phyloP scores from a whole-genome alignment of 2,797 vertebrate species.

The Cercopithecus neglectus region DNA sequence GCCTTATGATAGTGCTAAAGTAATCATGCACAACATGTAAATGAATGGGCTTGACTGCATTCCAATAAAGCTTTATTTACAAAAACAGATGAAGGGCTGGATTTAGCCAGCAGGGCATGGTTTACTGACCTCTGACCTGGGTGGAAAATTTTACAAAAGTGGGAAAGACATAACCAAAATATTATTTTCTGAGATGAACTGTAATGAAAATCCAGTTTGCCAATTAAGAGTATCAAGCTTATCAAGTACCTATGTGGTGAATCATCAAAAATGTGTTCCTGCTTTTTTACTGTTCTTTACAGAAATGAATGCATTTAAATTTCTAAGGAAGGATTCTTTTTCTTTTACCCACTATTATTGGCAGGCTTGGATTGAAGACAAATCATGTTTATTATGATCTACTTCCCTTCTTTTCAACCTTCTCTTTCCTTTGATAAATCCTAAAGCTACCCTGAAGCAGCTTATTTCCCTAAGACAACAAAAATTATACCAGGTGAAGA shows the following conservation, averaged over 20 bases:
- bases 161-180: neutral
- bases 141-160: neutral
- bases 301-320: constrained; percentile 27
- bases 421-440: constrained; percentile 19
- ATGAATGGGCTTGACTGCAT: neutral
- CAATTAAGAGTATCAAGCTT: constrained; percentile 1
- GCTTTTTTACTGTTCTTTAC: neutral
- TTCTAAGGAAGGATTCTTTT: neutral
- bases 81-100: neutral
- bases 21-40: neutral
- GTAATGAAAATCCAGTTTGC: constrained; percentile 27
- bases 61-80: neutral
- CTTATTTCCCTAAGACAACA: neutral
- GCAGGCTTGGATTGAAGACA: neutral
- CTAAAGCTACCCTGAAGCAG: neutral
- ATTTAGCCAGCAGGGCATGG: neutral
- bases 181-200: constrained; percentile 43
- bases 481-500: neutral
- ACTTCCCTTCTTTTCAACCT: neutral
- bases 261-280: neutral
- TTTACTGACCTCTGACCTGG: neutral
- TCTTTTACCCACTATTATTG: neutral
- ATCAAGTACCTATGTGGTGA: neutral
- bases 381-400: neutral
- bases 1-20: neutral